Base-by-base conservation (phyloP, 35 echinoderm and acorn worm genomes). In the Diadema setosum region DNA sequence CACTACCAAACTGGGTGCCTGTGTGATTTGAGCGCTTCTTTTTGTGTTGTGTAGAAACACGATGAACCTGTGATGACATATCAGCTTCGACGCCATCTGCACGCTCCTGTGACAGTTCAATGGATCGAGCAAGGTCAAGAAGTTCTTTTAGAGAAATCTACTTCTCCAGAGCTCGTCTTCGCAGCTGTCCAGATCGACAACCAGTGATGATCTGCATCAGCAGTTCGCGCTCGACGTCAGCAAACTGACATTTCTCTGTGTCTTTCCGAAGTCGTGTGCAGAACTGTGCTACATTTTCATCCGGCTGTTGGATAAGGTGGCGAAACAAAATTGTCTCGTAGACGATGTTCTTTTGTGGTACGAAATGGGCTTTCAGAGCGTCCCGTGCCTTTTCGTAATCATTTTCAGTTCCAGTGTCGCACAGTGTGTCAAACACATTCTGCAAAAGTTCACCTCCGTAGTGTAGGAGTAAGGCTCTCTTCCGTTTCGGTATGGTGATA, bases 251-350 rank as follows among this genome's bases (percentile, higher is more conserved):
- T 30, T 83, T 88, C 18, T 41, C 43, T 4, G 90, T 86, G 26
- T 65, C 61, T 84, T 44, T n/a, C 20, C 94, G 25, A 17, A 88
- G 49, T 48, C 90, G n/a, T 1, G 88, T 86, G 42, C 70, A 82
- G 29, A 50, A 96, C 46, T 92, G 86, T 48, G 88, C 90, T 16
- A 96, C 83, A 24, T 70, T 89, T 65, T 92, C 90, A 42, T 64
- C 37, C 21, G 80, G 46, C 27, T 96, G 42, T 58, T 96, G 94
- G 21, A 82, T 92, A 7, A 80, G 39, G 7, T 60, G 40, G 20
- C 94, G 42, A 82, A 92, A 92, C 17, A 96, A 17, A 17, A 92
- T 85, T 17, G 88, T 89, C 30, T 92, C 85, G 70, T 96, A 89
- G 6, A 82, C 30, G 2, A 48, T 65, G 50, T 89, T 92, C 25